Percentiles rank a stretch among this genome's conserved stretches.
Evolutionary conservation across 2,888 invertebrate genomes (phyloP).

Genomic region (Monochamus alternatus): DNA sequence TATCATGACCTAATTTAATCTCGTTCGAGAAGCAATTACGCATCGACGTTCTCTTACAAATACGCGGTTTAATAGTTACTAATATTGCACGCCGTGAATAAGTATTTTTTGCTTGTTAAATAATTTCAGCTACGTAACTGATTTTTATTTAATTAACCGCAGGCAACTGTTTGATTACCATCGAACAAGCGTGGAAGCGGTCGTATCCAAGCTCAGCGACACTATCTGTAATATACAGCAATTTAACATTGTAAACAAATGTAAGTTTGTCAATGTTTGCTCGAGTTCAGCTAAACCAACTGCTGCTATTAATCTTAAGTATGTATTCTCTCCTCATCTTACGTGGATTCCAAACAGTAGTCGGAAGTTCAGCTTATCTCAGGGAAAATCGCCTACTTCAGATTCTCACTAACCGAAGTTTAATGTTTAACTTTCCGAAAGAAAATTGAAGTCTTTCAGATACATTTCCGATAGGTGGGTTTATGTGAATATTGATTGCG

Average conservation of each 20-base stretch:
- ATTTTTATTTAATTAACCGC: slow-evolving; percentile 19
- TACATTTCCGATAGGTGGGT: slow-evolving; percentile 33
- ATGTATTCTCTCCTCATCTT: slow-evolving; percentile 44
- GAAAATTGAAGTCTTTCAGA: slow-evolving; percentile 35
- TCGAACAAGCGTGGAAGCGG: slow-evolving; percentile 27
- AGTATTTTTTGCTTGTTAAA: too few relatives aligned
- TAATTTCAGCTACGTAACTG: neutral
- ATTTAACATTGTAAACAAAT: slow-evolving; percentile 57
- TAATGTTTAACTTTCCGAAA: slow-evolving; percentile 35
- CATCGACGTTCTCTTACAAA: too few relatives aligned
- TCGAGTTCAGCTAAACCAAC: slow-evolving; percentile 52
- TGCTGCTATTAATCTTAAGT: slow-evolving; percentile 53
- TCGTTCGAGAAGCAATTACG: too few relatives aligned
- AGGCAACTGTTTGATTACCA: slow-evolving; percentile 33
- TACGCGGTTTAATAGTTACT: too few relatives aligned
- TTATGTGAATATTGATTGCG: slow-evolving; percentile 34
- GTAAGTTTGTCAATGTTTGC: slow-evolving; percentile 56
- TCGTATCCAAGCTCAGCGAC: slow-evolving; percentile 15
- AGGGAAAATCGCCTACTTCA: slow-evolving; percentile 27
- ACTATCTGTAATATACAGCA: slow-evolving; percentile 52
- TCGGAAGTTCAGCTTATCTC: slow-evolving; percentile 35
- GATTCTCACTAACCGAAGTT: slow-evolving; percentile 32
- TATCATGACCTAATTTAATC: too few relatives aligned
- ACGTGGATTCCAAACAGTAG: slow-evolving; percentile 35
- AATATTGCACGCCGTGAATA: too few relatives aligned